These are phyloP conservation scores for Agrilus mali DNA, from an alignment of 2,888 invertebrate species.

Conservation along the genomic window DNA sequence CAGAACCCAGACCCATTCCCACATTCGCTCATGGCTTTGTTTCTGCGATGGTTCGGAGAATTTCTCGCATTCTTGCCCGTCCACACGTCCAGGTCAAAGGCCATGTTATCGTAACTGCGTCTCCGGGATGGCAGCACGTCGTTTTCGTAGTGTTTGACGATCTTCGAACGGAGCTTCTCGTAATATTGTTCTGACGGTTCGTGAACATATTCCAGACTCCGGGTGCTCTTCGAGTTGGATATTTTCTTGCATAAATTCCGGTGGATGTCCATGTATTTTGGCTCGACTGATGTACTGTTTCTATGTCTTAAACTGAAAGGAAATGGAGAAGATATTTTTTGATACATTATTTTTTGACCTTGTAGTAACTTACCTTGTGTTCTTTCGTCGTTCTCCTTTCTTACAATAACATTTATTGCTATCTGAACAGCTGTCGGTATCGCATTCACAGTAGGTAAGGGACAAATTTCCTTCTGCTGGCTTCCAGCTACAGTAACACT, in stretches of 20 bases:
- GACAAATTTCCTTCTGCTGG: conserved; percentile 20
- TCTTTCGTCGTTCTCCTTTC: conserved; percentile 19
- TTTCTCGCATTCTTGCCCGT: conserved; percentile 37
- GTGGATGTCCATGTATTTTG: conserved; percentile 11
- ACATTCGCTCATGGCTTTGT: conserved; percentile 16
- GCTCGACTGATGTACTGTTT: neutral
- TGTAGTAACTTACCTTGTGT: too few species aligned
- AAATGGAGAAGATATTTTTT: too few species aligned
- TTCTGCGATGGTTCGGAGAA: conserved; percentile 27
- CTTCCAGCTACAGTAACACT: conserved; percentile 52
- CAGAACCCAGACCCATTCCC: conserved; percentile 19
- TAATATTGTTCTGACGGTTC: conserved; percentile 40
- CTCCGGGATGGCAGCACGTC: conserved; percentile 12
- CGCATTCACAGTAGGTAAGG: conserved; percentile 58
- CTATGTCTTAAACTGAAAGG: neutral
- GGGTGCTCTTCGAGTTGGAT: conserved; percentile 30
- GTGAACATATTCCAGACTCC: conserved; percentile 41
- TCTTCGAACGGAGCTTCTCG: conserved; percentile 33
- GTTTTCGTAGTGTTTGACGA: conserved; percentile 26
- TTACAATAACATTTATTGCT: conserved; percentile 80
- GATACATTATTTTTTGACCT: too few species aligned
- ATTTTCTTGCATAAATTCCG: conserved; percentile 27
- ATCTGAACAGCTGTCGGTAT: conserved; percentile 77
- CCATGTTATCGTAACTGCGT: conserved; percentile 50
- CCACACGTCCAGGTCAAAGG: conserved; percentile 63